Conservation (phyloP, 1,140 invertebrate species). For the Formica exsecta region DNA sequence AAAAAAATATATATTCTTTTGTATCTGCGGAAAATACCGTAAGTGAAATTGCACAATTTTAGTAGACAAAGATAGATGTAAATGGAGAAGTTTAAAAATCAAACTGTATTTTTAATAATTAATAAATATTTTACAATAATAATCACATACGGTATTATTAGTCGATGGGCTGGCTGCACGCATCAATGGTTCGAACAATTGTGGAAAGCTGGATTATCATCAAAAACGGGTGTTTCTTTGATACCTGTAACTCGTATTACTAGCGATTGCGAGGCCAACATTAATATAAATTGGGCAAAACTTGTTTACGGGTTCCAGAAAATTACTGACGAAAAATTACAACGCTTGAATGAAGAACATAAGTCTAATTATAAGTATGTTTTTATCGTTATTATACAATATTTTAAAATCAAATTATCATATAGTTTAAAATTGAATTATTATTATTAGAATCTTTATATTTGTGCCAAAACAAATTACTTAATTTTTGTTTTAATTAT, state of each 20-base stretch:
- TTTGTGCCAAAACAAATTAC: not conserved
- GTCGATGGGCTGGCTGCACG: constrained; percentile 89
- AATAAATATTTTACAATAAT: constrained; percentile 1
- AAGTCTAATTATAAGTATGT: constrained; percentile 86
- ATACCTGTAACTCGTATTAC: constrained; percentile 87
- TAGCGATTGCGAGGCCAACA: constrained; percentile 71
- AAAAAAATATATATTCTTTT: constrained; percentile 32
- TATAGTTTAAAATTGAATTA: constrained; percentile 18
- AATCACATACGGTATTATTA: constrained; percentile 74
- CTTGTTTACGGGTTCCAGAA: constrained; percentile 88
- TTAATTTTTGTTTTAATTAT: constrained; percentile 27
- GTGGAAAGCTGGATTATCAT: constrained; percentile 88
- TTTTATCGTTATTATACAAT: not conserved
- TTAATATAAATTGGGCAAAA: constrained; percentile 86
- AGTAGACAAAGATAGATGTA: not conserved
- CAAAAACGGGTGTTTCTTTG: constrained; percentile 88
- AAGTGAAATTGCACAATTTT: not conserved
- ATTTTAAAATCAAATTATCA: constrained; percentile 7
- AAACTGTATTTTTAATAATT: not conserved
- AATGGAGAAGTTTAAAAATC: not conserved
- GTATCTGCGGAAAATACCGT: not conserved
- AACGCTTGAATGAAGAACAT: constrained; percentile 84
- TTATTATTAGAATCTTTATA: not conserved
- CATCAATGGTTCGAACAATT: constrained; percentile 88
- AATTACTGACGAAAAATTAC: constrained; percentile 85